Conservation (phyloP, 2,797 vertebrate genomes). For the Limosa lapponica region DNA sequence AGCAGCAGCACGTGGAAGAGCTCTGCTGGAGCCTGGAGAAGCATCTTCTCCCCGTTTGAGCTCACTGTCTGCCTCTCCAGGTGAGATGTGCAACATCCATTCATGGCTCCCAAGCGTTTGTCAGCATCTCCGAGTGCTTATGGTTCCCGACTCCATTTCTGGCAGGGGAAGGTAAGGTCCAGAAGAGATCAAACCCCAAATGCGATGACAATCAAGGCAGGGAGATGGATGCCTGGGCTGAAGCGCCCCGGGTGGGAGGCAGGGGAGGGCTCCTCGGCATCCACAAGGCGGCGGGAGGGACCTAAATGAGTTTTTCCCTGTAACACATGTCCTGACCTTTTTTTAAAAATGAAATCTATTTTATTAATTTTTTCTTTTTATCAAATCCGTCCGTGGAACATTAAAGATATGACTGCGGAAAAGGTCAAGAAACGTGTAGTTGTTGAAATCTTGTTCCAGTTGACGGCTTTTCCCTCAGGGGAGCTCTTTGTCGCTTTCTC, state of each 20-base stretch:
- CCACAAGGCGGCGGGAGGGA: not conserved
- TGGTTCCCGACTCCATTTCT: not conserved
- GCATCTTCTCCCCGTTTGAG: not conserved
- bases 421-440: constrained; percentile 84
- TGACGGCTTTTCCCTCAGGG: constrained; percentile 72
- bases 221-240: not conserved
- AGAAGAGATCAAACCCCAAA: not conserved
- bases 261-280: not conserved
- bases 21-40: not conserved
- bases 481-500: not conserved
- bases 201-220: not conserved
- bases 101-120: not conserved
- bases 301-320: constrained; percentile 76
- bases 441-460: constrained; percentile 74
- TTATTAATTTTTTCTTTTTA: constrained; percentile 86
- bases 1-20: not conserved
- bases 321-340: constrained; percentile 85
- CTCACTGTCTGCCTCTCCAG: not conserved
- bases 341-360: constrained; percentile 79
- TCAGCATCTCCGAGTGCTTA: not conserved
- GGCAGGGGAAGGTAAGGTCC: not conserved
- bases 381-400: constrained; percentile 45
- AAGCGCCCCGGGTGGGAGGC: not conserved
- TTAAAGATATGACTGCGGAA: constrained; percentile 78
- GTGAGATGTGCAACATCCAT: not conserved